Conservation (phyloP, 2,113 vertebrate species). For the Ellobius talpinus region DNA sequence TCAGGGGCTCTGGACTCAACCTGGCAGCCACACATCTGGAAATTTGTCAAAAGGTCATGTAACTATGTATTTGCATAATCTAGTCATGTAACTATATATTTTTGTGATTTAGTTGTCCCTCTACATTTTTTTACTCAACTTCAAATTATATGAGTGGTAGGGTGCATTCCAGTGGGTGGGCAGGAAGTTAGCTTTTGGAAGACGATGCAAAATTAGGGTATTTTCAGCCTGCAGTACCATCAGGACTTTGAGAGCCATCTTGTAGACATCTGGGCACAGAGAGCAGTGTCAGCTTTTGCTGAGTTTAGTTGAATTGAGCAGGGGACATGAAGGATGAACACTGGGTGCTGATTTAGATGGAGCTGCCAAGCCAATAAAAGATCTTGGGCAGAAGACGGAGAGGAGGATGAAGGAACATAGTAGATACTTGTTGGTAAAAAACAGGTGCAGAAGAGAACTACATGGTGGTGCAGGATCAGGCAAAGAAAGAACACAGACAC, state of each 20-base stretch:
- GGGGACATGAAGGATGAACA: not conserved
- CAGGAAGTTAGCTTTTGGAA: not conserved
- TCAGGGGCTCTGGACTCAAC: not conserved
- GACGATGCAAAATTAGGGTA: not conserved
- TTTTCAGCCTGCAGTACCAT: not conserved
- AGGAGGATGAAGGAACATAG: not conserved
- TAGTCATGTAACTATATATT: not conserved
- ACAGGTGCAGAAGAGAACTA: no score
- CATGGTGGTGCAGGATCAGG: not conserved
- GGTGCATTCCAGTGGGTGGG: not conserved
- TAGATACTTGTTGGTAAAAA: not conserved
- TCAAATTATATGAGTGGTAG: not conserved
- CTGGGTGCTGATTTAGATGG: not conserved
- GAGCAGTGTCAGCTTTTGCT: no score
- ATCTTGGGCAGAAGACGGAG: not conserved
- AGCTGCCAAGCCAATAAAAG: not conserved
- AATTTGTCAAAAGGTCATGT: not conserved
- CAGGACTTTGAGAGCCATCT: not conserved
- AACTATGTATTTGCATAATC: constrained; percentile 29
- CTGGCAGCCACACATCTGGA: not conserved
- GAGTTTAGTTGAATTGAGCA: not conserved
- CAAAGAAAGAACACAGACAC: not conserved
- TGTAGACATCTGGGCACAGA: not conserved
- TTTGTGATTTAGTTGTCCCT: not conserved
- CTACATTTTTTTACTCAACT: not conserved